Percentiles rank a stretch among this genome's conserved stretches.
Conservation (phyloP, 2,888 invertebrate genomes). For the Leucoma salicis region DNA sequence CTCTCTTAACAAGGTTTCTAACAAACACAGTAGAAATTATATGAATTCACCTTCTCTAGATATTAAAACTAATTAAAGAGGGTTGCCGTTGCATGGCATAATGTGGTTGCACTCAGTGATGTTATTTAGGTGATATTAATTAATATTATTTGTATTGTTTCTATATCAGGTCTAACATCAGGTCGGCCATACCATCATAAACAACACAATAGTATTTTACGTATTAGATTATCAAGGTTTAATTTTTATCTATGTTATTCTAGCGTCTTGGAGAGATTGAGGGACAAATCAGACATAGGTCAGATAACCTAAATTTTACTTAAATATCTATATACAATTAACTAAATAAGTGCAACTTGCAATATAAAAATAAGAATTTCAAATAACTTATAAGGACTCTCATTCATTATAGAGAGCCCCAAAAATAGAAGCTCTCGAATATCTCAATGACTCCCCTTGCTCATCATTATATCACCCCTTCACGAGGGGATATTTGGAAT, state of each 20-base stretch:
- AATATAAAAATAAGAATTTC: conserved; percentile 9
- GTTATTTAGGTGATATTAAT: not conserved
- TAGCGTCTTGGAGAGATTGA: no score
- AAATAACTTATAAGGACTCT: conserved; percentile 22
- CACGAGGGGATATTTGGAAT: conserved; percentile 29
- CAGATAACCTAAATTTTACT: no score
- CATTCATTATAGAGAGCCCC: conserved; percentile 30
- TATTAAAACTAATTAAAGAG: conserved; percentile 41
- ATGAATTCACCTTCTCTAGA: conserved; percentile 43
- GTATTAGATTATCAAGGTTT: no score
- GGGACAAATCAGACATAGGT: no score
- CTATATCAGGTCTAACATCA: no score
- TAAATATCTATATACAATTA: no score
- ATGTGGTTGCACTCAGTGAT: not conserved
- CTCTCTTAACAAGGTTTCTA: conserved; percentile 72
- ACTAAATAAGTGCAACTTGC: no score
- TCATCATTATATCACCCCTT: conserved; percentile 35
- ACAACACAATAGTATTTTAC: no score
- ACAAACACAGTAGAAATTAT: conserved; percentile 71
- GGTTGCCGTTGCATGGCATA: conserved; percentile 1
- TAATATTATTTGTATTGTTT: no score
- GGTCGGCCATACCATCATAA: no score
- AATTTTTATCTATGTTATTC: no score
- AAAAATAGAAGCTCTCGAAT: conserved; percentile 23
- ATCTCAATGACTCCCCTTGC: conserved; percentile 26